phyloP scores from a whole-genome alignment of 2,888 invertebrate species.

The Fabriciana adippe region DNA sequence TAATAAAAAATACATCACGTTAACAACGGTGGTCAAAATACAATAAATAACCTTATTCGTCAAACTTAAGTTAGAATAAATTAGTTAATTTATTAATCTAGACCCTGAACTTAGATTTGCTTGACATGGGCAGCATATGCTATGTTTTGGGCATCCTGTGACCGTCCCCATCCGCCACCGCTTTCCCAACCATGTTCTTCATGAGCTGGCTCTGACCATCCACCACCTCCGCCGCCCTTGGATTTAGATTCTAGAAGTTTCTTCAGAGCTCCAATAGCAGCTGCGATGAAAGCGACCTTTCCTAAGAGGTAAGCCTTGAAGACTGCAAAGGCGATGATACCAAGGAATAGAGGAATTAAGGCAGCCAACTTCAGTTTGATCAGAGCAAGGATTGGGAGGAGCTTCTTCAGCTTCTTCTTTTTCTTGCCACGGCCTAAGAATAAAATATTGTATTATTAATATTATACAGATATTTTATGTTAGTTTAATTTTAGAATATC shows the following conservation, averaged over 20 bases:
- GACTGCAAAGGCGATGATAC: slow-evolving; percentile 88
- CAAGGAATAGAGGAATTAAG: slow-evolving; percentile 89
- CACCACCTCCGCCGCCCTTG: slow-evolving; percentile 83
- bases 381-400: slow-evolving; percentile 88
- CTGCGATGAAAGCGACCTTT: slow-evolving; percentile 90
- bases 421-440: slow-evolving; percentile 88
- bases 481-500: not conserved
- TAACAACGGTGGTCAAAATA: slow-evolving; percentile 56
- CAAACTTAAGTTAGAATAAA: slow-evolving; percentile 41
- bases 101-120: slow-evolving; percentile 55
- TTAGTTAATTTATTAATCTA: slow-evolving; percentile 44
- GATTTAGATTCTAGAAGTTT: slow-evolving; percentile 88
- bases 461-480: not conserved
- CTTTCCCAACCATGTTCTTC: slow-evolving; percentile 79
- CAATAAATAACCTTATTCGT: slow-evolving; percentile 42
- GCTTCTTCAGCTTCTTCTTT: slow-evolving; percentile 89
- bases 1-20: slow-evolving; percentile 47
- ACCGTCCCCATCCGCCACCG: slow-evolving; percentile 85
- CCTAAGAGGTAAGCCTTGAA: slow-evolving; percentile 92
- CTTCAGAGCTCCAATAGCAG: slow-evolving; percentile 85
- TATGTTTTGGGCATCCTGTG: slow-evolving; percentile 84
- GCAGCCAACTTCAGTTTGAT: slow-evolving; percentile 90
- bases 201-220: slow-evolving; percentile 86
- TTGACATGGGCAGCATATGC: slow-evolving; percentile 86
- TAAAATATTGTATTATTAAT: slow-evolving; percentile 5